Evolutionary conservation across 2,113 vertebrate species (phyloP).

Genomic region (Guaruba guarouba): DNA sequence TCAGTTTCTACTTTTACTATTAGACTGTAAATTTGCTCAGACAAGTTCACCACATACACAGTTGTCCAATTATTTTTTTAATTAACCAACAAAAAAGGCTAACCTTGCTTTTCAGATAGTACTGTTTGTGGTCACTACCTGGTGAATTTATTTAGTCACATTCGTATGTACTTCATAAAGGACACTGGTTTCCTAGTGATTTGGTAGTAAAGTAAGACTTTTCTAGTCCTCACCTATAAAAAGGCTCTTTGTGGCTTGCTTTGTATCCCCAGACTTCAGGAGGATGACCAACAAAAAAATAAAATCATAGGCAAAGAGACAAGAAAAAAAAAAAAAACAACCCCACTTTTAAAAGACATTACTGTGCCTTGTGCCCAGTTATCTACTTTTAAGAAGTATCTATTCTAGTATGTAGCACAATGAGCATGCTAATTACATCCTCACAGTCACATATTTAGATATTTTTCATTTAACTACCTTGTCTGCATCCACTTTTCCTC

Average conservation of each 20-base stretch:
- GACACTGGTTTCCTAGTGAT: not conserved
- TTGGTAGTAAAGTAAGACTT: not conserved
- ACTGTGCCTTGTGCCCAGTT: not conserved
- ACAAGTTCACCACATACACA: not conserved
- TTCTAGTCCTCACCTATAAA: not conserved
- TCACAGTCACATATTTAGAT: not conserved
- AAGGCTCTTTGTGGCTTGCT: not conserved
- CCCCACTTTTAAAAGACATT: not conserved
- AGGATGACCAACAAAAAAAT: not conserved
- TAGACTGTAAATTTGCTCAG: not conserved
- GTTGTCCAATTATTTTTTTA: not conserved
- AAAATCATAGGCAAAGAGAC: not conserved
- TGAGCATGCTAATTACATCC: not conserved
- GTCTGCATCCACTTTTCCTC: constrained; percentile 93
- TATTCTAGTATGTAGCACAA: not conserved
- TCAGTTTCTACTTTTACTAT: not conserved
- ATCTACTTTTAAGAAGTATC: not conserved
- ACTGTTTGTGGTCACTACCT: not conserved
- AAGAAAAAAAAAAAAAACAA: not conserved
- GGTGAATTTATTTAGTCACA: not conserved
- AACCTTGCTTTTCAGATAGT: not conserved
- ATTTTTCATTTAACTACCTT: constrained; percentile 80
- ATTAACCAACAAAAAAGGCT: not conserved
- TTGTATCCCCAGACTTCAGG: not conserved
- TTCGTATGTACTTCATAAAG: not conserved